A percentile compares a stretch with the other conserved stretches of the same genome.
These are phyloP conservation scores for Punctoribates punctum DNA, from an alignment of 2,888 invertebrate genomes.

Conservation along the genomic window DNA sequence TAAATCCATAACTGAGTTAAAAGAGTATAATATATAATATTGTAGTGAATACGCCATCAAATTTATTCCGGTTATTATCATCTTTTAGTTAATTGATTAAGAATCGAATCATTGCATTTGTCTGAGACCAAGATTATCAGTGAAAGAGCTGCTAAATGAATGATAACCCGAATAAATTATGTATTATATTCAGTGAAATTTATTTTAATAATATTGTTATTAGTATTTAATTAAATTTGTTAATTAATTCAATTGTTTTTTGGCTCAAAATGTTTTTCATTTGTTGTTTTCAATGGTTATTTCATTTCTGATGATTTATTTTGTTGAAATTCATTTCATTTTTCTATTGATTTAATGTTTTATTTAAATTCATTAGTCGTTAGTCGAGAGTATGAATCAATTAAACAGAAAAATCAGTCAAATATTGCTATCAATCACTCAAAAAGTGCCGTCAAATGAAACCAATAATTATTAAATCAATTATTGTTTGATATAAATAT, in stretches of 20 bases:
- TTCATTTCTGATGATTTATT: too few species aligned
- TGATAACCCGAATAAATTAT: background rate
- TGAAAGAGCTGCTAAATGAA: background rate
- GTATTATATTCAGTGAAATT: background rate
- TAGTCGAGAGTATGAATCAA: background rate
- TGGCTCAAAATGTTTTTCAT: too few species aligned
- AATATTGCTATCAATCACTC: slow-evolving; percentile 1
- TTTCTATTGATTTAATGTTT: background rate
- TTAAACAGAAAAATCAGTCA: background rate
- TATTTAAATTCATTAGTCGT: background rate
- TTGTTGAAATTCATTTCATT: too few species aligned
- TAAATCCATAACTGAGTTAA: too few species aligned
- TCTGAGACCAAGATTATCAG: too few species aligned
- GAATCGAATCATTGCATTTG: too few species aligned
- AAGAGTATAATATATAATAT: too few species aligned
- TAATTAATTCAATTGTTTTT: too few species aligned
- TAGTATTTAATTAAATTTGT: background rate
- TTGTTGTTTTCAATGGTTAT: too few species aligned
- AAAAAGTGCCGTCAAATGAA: slow-evolving; percentile 10
- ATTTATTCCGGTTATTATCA: too few species aligned
- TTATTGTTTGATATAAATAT: background rate
- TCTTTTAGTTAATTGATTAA: too few species aligned
- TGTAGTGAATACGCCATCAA: too few species aligned
- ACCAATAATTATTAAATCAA: background rate
- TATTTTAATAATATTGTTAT: slow-evolving; percentile 5